Base-by-base conservation (phyloP, 2,797 vertebrate species). In the Peromyscus melanophrys region DNA sequence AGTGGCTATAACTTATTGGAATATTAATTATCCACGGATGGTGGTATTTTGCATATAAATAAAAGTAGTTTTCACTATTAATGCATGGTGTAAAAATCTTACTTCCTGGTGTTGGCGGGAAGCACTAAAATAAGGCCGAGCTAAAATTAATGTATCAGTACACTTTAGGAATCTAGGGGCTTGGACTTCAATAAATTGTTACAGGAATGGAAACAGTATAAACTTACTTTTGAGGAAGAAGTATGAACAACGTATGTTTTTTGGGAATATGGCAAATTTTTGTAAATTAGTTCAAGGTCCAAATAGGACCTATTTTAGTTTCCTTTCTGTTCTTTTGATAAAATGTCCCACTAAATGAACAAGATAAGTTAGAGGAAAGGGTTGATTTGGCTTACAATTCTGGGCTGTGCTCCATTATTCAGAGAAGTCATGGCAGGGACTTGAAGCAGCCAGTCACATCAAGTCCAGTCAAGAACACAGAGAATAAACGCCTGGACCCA, bases 1-100 rank as follows among this genome's bases (percentile, higher is more conserved):
- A 89, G 86, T 95, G 19, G 57, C 85, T 90, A 78, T 95, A 97
- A 97, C 88, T 98, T 96, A 96, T 55, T 93, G 61, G 88, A 67
- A 4, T 93, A 94, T 95, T 92, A 97, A 57, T 69, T 78, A 93
- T 97, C 92, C 31, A 55, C 85, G 43, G 81, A 94, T 92, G 93
- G 34, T 89, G 92, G 31, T 81, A 92, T 94, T 96, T 97, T 85
- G 61, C 83, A 95, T 95, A 92, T 97, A 94, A 96, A 96, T 96
- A 97, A 89, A 93, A 97, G 75, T 43, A 21, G 8, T 71, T 96
- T 96, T 97, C 92, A 46, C 69, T 95, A 90, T 96, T 97, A 97
- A 95, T 90, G 77, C n/a, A 63, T 59, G 49, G 29, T 31, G 95
- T 96, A 82, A 97, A 88, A 96, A 88, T 93, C 88, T 97, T 95